These are phyloP conservation scores for Selenia dentaria DNA, from an alignment of 2,888 invertebrate genomes.

Conservation along the genomic window DNA sequence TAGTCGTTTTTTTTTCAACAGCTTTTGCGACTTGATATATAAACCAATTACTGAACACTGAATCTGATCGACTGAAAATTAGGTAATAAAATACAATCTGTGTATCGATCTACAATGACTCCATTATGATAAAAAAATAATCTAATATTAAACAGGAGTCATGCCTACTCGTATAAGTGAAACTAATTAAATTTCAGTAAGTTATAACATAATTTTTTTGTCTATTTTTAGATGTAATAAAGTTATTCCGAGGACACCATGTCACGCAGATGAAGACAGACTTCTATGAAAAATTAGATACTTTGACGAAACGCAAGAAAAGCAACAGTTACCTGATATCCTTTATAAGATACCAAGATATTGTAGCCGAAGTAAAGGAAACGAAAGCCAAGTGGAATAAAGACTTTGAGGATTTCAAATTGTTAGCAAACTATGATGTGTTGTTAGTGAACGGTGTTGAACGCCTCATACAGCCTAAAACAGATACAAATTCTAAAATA, in stretches of 20 bases:
- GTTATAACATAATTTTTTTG: neutral
- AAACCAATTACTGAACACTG: no score
- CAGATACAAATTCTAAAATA: conserved; percentile 40
- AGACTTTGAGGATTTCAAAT: conserved; percentile 61
- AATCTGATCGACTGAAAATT: no score
- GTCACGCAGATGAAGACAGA: conserved; percentile 55
- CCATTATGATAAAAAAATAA: no score
- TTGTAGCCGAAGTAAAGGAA: conserved; percentile 58
- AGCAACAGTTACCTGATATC: conserved; percentile 61
- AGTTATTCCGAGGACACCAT: conserved; percentile 38
- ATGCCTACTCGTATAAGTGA: no score
- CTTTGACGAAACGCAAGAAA: conserved; percentile 55
- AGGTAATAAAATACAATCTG: no score
- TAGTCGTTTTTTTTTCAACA: no score
- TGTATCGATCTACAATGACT: no score
- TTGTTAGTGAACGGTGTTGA: conserved; percentile 50
- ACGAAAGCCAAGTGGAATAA: conserved; percentile 54
- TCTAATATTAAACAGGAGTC: no score
- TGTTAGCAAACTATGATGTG: conserved; percentile 63
- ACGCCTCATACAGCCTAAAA: conserved; percentile 56
- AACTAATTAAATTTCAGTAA: no score
- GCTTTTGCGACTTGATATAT: no score
- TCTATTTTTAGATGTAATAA: conserved; percentile 43
- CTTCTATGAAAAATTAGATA: conserved; percentile 56
- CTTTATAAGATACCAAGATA: conserved; percentile 52